Evolutionary conservation across 1,140 invertebrate genomes (phyloP).

Genomic region (Drosophila eugracilis): DNA sequence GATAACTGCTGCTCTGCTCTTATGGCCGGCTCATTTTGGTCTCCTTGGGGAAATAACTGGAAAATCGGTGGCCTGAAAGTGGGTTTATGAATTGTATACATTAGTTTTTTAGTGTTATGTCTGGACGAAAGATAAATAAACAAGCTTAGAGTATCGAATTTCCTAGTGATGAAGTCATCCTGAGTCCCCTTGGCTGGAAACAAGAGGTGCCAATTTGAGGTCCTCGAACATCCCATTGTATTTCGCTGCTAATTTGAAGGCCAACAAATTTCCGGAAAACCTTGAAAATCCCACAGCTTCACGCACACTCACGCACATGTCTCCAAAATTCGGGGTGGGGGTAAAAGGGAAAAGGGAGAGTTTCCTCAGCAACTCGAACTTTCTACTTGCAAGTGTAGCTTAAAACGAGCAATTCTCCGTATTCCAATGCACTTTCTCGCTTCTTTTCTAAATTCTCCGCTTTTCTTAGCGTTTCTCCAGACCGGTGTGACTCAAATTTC

Average conservation of each 20-base stretch:
- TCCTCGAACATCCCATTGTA: conserved; percentile 38
- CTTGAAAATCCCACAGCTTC: conserved; percentile 64
- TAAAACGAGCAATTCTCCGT: not conserved
- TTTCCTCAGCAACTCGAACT: conserved; percentile 42
- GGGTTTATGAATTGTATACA: conserved; percentile 4
- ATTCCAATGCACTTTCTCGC: conserved; percentile 8
- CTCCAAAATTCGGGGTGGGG: conserved; percentile 4
- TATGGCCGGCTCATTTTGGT: conserved; percentile 46
- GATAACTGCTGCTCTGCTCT: conserved; percentile 7
- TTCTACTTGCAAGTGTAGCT: conserved; percentile 33
- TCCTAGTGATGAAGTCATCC: conserved; percentile 36
- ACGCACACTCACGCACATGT: conserved; percentile 54
- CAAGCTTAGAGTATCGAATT: conserved; percentile 20
- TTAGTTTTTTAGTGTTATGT: conserved; percentile 29
- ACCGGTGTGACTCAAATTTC: conserved; percentile 62
- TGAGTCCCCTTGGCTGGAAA: conserved; percentile 4
- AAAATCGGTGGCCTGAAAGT: conserved; percentile 26
- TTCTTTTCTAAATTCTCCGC: not conserved
- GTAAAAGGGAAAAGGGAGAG: conserved; percentile 22
- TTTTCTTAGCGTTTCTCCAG: conserved; percentile 13
- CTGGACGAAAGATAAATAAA: conserved; percentile 25
- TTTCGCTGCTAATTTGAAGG: conserved; percentile 40
- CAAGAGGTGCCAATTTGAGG: not conserved
- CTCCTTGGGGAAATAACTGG: conserved; percentile 1
- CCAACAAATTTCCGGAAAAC: conserved; percentile 50